Base-by-base conservation (phyloP, 2,797 vertebrate species). In the Gymnocypris eckloni region DNA sequence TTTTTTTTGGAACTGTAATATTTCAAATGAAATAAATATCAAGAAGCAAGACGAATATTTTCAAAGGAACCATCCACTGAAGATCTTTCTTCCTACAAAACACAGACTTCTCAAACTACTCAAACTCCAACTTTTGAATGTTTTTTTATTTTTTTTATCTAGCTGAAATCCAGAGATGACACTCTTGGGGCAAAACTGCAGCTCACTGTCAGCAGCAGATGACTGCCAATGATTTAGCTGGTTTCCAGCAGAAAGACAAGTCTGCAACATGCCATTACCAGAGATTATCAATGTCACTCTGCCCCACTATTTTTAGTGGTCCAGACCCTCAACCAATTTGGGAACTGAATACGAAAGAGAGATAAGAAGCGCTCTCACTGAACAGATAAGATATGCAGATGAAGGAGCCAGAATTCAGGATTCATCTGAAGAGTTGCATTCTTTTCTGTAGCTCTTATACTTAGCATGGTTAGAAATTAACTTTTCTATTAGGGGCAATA, bases 201-300 rank as follows among this genome's bases (percentile, higher is more conserved):
- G 64, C 89, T 86, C 86, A 13, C 85, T 90, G 92, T 92, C 92
- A 92, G 91, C 89, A 79, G 87, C 76, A 89, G 92, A 93, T 90
- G 92, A 92, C 92, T 90, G 89, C 88, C 88, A 87, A 86, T 91
- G 90, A 92, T 91, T 90, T 90, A 91, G 92, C 88, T 87, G 87
- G 90, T 92, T 91, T 93, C 89, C 91, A 79, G 91, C 52, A 86
- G 91, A 92, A 92, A 89, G 43, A 89, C 88, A 78, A 90, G 91
- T 92, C 91, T 91, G 56, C 93, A 94, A 92, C 89, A 90, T 93
- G 92, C 94, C 94, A 94, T 95, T 95, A 95, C 91, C 89, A 89
- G 89, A 93, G 92, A 93, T 95, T 92, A 95, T 94, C 94, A 93
- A 91, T 93, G 95, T 93, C 93, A 94, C 90, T 89, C 90, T 85